phyloP scores from a whole-genome alignment of 2,797 vertebrate genomes.

The Syngnathus rostellatus region DNA sequence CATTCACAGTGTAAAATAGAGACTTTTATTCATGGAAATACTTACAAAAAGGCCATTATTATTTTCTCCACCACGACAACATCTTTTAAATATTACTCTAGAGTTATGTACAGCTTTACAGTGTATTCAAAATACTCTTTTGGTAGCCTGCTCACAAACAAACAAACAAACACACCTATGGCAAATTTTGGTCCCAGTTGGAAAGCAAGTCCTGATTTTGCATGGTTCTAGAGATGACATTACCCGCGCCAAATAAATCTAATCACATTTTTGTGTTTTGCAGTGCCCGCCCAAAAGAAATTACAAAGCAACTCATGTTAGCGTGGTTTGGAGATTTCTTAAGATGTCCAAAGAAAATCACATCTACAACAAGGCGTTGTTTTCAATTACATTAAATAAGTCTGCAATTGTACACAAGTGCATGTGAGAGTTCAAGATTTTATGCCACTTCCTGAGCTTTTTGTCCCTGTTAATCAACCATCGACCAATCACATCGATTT shows the following conservation, averaged over 20 bases:
- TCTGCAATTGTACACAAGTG: conserved; percentile 60
- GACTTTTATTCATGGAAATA: conserved; percentile 89
- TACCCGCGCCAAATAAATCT: background rate
- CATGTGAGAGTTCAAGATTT: conserved; percentile 29
- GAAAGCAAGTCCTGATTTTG: conserved; percentile 2
- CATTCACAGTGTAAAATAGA: conserved; percentile 93
- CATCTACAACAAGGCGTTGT: conserved; percentile 11
- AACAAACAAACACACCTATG: conserved; percentile 53
- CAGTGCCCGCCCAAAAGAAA: background rate
- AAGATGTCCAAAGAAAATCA: background rate
- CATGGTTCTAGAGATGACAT: background rate
- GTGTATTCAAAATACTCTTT: conserved; percentile 94
- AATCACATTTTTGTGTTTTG: background rate
- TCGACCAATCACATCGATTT: background rate
- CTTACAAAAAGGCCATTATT: conserved; percentile 87
- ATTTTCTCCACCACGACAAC: conserved; percentile 56
- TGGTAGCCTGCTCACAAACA: conserved; percentile 71
- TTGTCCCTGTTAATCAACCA: conserved; percentile 27
- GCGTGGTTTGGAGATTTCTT: background rate
- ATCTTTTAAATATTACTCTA: conserved; percentile 93
- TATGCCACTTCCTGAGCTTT: conserved; percentile 54
- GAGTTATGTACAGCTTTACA: conserved; percentile 98
- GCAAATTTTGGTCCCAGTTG: conserved; percentile 72
- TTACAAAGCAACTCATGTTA: background rate
- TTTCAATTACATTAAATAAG: conserved; percentile 52